Base-by-base conservation (phyloP, 1,140 invertebrate species). In the Apocrypta bakeri region DNA sequence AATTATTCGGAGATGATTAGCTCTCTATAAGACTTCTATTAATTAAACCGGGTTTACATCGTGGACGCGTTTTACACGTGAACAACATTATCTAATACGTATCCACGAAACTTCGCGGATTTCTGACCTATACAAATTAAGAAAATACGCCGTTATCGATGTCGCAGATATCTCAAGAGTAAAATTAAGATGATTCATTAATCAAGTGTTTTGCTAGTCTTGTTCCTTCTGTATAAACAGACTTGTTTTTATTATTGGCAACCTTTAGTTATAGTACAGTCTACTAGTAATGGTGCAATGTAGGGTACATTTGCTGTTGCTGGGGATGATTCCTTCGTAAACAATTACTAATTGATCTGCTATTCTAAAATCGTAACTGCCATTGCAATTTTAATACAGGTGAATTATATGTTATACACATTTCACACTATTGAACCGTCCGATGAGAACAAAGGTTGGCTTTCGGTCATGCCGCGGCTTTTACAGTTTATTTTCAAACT, bases 181-280 rank as follows among this genome's bases (percentile, higher is more conserved):
- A n/a, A n/a, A n/a, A n/a, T n/a, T n/a, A n/a, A n/a, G 25, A 37
- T 78, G 66, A 72, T 78, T 68, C 81, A 82, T 82, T 82, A 82
- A 82, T 82, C 81, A 82, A 82, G 31, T n/a, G n/a, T n/a, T n/a
- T n/a, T n/a, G n/a, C n/a, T n/a, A n/a, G n/a, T 14, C 21, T 73
- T 69, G n/a, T 21, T 82, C 40, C 64, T 71, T 37, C 61, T 61
- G 40, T 37, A 37, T 27, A 66, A 37, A 24, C 9, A 2, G 29
- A 63, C n/a, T n/a, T n/a, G n/a, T n/a, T n/a, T n/a, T n/a, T n/a
- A n/a, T n/a, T n/a, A n/a, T n/a, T n/a, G n/a, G n/a, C n/a, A n/a
- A n/a, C n/a, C n/a, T n/a, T n/a, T n/a, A n/a, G n/a, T n/a, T n/a
- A n/a, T n/a, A n/a, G n/a, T n/a, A n/a, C n/a, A n/a, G n/a, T n/a